Base-by-base conservation (phyloP, 1,140 invertebrate genomes). In the Papilio machaon region DNA sequence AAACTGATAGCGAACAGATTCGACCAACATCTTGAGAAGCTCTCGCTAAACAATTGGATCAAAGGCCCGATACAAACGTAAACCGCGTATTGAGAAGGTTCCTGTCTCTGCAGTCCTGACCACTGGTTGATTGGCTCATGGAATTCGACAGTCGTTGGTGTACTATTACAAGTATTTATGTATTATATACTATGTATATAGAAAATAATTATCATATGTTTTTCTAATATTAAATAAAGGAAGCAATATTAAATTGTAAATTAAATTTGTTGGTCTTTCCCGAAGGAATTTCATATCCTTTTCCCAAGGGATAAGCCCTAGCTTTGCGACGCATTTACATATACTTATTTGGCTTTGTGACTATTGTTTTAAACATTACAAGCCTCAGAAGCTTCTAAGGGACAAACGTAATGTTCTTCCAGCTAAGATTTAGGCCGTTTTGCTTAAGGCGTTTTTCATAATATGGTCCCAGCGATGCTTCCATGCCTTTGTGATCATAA, bases 361-460 rank as follows among this genome's bases (percentile, higher is more conserved):
- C 30, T 70, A 70, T 70, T 70, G 64, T 70, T 70, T 70, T 70
- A 70, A 35, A 70, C 64, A 70, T 70, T 35, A 70, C 64, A 70
- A 70, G 64, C 13, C 64, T 35, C 64, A 70, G 30, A 15, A 70
- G 64, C 23, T 70, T 30, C 64, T 38, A 35, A 35, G 64, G 64
- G 64, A 70, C 64, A 38, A 70, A 30, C 30, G 30, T 70, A 70
- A 70, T 70, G 64, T 70, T 70, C 58, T 30, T 58, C 64, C 5
- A 35, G 64, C 13, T 1, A 70, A 13, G 30, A 70, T 70, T 70
- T 70, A 70, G 64, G 64, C 64, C 64, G 30, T 70, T 70, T 38
- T 7, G 64, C 64, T 38, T 70, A 70, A 35, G 64, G 64, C 64
- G 64, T 70, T 70, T 70, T 70, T 70, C 23, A 70, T 70, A 35